phyloP scores from a whole-genome alignment of 2,888 invertebrate species.

The Pediacus dermestoides region DNA sequence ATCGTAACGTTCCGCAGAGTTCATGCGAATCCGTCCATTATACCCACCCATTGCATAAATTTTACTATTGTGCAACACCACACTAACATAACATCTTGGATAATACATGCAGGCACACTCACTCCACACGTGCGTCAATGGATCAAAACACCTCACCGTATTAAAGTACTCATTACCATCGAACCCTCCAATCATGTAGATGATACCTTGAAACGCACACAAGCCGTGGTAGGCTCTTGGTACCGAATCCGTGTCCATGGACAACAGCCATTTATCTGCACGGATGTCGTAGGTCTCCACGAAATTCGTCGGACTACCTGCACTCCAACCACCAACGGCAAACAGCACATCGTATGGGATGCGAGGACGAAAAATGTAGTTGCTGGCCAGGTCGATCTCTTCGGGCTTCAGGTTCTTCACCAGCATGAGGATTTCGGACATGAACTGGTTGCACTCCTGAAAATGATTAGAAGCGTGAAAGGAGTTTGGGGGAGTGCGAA shows the following conservation, averaged over 20 bases:
- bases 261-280: slow-evolving; percentile 74
- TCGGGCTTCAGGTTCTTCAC: slow-evolving; percentile 23
- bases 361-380: slow-evolving; percentile 54
- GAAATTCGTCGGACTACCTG: slow-evolving; percentile 80
- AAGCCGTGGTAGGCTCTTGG: slow-evolving; percentile 77
- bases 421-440: slow-evolving; percentile 33
- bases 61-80: slow-evolving; percentile 63
- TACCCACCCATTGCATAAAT: slow-evolving; percentile 84
- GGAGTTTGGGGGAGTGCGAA: too few species aligned
- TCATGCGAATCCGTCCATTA: slow-evolving; percentile 72
- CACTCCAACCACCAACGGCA: slow-evolving; percentile 80
- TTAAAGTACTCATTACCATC: slow-evolving; percentile 76
- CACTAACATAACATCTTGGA: slow-evolving; percentile 72
- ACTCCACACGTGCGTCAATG: slow-evolving; percentile 70
- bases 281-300: slow-evolving; percentile 75
- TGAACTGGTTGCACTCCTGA: slow-evolving; percentile 37
- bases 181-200: slow-evolving; percentile 81
- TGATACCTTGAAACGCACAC: slow-evolving; percentile 65
- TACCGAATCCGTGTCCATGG: slow-evolving; percentile 62
- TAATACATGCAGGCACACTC: slow-evolving; percentile 78
- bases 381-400: slow-evolving; percentile 22
- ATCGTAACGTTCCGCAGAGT: slow-evolving; percentile 75
- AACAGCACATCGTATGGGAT: slow-evolving; percentile 76
- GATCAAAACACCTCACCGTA: slow-evolving; percentile 77
- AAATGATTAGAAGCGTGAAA: too few species aligned